Conservation (phyloP, 2,797 vertebrate genomes). For the Lepilemur ruficaudatus region DNA sequence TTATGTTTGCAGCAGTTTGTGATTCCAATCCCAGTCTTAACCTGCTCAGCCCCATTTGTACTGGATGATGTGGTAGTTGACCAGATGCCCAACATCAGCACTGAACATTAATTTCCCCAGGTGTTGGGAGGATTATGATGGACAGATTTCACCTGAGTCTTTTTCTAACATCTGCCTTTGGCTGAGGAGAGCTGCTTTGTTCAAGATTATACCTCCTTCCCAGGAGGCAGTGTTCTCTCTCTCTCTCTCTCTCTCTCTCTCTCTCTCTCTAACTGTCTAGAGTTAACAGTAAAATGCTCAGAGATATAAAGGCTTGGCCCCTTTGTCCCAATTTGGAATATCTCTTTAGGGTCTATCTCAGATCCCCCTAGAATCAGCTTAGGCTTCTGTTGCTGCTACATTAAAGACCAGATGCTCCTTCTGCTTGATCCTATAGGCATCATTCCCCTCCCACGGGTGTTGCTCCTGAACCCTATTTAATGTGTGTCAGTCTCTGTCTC, state of each 20-base stretch:
- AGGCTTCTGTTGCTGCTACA: background rate
- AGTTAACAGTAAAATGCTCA: background rate
- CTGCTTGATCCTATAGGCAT: rapidly evolving
- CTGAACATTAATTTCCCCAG: background rate
- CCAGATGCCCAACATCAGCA: background rate
- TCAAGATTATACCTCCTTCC: background rate
- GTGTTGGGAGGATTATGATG: background rate
- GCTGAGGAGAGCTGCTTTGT: background rate
- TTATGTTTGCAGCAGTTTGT: background rate
- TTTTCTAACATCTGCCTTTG: background rate
- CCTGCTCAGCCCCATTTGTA: background rate
- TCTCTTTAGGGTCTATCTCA: background rate
- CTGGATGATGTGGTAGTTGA: background rate
- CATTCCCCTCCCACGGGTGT: rapidly evolving
- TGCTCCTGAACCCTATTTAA: background rate
- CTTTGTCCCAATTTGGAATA: background rate
- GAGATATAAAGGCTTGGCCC: rapidly evolving
- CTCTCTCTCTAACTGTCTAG: background rate
- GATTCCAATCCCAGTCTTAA: background rate
- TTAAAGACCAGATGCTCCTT: rapidly evolving
- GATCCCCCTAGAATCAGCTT: background rate
- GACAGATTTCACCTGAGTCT: background rate
- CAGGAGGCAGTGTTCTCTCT: background rate
- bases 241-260: no score
- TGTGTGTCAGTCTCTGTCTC: background rate